Percentiles rank a stretch among this genome's conserved stretches.
phyloP scores from a whole-genome alignment of 2,113 vertebrate species.

The Platysteira castanea region DNA sequence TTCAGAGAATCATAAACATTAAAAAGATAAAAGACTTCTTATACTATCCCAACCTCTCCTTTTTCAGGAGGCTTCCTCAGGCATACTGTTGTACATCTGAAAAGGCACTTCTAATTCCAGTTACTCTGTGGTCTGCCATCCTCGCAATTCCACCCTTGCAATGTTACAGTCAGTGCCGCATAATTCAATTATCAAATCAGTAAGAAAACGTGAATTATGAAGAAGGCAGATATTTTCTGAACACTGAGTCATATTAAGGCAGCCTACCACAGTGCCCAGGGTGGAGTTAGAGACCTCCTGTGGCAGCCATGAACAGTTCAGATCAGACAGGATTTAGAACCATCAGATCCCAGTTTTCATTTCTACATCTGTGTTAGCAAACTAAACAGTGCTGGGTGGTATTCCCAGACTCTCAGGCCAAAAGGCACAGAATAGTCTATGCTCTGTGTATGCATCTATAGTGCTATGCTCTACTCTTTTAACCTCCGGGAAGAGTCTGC shows the following conservation, averaged over 20 bases:
- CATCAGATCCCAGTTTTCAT: not conserved
- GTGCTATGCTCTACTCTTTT: not conserved
- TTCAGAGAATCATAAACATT: constrained; percentile 27
- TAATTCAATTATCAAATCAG: not conserved
- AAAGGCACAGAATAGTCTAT: not conserved
- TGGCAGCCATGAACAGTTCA: not conserved
- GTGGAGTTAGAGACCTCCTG: not conserved
- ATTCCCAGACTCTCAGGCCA: not conserved
- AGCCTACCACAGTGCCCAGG: not conserved
- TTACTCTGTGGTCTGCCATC: not conserved
- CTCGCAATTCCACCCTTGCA: not conserved
- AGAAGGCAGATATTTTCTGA: not conserved
- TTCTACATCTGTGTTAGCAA: not conserved
- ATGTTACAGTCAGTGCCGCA: not conserved
- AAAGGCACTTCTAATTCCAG: not conserved
- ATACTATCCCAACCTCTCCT: not conserved
- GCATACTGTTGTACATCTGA: not conserved
- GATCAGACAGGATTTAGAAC: not conserved
- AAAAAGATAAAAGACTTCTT: not conserved
- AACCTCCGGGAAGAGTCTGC: not conserved
- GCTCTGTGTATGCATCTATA: too few species aligned
- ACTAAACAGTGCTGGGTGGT: not conserved
- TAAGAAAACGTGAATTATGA: not conserved
- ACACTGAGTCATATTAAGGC: not conserved
- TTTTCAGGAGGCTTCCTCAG: not conserved